These are phyloP conservation scores for Arvicanthis niloticus DNA, from an alignment of 2,113 vertebrate genomes.

Conservation along the genomic window DNA sequence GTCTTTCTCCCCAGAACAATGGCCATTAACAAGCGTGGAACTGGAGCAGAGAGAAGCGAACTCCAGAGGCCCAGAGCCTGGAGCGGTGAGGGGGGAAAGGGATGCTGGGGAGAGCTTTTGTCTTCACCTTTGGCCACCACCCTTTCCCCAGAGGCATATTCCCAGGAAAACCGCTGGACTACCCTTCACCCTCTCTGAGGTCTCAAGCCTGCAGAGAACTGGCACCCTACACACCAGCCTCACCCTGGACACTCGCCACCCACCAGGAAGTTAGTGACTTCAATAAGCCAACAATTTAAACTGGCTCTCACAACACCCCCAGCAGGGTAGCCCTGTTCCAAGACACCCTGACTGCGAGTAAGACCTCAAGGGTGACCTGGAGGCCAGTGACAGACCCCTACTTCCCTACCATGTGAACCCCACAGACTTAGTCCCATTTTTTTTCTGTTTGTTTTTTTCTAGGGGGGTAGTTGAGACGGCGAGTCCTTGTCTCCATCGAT, in stretches of 20 bases:
- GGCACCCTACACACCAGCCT: neutral
- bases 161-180: neutral
- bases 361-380: neutral
- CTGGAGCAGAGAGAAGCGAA: slow-evolving; percentile 55
- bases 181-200: neutral
- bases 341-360: neutral
- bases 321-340: neutral
- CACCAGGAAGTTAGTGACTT: neutral
- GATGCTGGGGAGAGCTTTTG: neutral
- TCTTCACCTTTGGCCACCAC: neutral
- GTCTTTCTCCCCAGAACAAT: slow-evolving; percentile 79
- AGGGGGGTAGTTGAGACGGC: slow-evolving; percentile 40
- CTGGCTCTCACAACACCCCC: neutral
- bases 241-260: neutral
- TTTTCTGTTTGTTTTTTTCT: neutral
- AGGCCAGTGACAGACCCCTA: neutral
- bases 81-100: neutral
- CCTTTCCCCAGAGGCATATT: neutral
- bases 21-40: slow-evolving; percentile 64
- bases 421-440: neutral
- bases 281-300: neutral
- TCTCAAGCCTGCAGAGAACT: neutral
- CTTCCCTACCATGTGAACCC: neutral
- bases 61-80: slow-evolving; percentile 21
- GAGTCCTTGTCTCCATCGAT: neutral